A percentile compares a stretch with the other conserved stretches of the same genome.
phyloP scores from a whole-genome alignment of 2,888 invertebrate species.

The Lepidonotus clava region DNA sequence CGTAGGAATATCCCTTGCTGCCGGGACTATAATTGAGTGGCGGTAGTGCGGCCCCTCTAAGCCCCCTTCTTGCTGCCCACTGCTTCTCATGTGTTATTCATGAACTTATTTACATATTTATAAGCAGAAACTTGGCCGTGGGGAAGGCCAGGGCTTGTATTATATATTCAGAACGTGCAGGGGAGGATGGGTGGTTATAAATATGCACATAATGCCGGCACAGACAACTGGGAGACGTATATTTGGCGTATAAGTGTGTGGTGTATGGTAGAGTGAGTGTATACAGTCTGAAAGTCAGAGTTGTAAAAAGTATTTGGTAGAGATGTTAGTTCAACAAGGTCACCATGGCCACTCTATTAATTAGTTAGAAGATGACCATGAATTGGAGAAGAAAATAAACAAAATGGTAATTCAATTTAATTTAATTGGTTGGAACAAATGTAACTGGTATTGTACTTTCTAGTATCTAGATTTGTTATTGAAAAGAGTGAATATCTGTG shows the following conservation, averaged over 20 bases:
- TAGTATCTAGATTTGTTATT: no score
- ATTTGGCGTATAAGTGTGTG: neutral
- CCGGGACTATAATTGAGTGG: slow-evolving; percentile 25
- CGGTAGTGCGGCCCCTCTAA: neutral
- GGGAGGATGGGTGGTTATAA: neutral
- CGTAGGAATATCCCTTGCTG: neutral
- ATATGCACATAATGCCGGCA: neutral
- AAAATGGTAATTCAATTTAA: no score
- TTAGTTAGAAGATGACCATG: no score
- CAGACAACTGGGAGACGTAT: neutral
- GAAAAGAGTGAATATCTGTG: no score
- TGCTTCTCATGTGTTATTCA: neutral
- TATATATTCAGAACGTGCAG: neutral
- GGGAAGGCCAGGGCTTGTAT: neutral
- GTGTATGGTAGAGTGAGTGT: neutral
- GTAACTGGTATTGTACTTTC: no score
- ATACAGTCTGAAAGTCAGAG: neutral
- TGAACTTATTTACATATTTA: slow-evolving; percentile 25
- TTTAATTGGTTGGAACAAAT: no score
- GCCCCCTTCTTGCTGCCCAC: no score
- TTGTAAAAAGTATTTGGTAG: no score
- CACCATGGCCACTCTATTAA: no score
- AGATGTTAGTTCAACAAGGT: no score
- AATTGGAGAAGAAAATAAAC: no score
- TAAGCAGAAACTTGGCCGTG: slow-evolving; percentile 13